Evolutionary conservation across 2,113 vertebrate species (phyloP).

Genomic region (Scomber japonicus): DNA sequence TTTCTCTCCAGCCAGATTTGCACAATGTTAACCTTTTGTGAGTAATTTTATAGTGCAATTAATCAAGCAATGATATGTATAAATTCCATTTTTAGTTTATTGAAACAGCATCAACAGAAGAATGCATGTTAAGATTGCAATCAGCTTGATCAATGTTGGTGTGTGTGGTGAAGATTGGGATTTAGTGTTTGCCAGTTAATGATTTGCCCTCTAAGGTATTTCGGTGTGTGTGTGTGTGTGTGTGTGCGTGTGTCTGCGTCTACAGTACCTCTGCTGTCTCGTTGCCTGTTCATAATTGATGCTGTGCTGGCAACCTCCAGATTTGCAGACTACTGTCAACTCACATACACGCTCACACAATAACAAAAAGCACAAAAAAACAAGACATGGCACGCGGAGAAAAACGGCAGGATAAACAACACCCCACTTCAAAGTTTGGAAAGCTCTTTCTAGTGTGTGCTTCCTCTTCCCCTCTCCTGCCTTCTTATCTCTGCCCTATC

Average conservation of each 20-base stretch:
- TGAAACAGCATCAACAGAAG: not conserved
- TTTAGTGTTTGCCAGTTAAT: slow-evolving; percentile 22
- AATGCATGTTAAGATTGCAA: not conserved
- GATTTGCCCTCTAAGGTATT: slow-evolving; percentile 11
- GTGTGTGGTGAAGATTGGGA: not conserved
- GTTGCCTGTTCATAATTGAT: slow-evolving; percentile 54
- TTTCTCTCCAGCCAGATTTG: slow-evolving; percentile 7
- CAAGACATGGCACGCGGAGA: slow-evolving; percentile 7
- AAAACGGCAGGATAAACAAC: slow-evolving; percentile 44
- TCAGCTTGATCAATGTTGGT: not conserved
- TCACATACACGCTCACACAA: slow-evolving; percentile 6
- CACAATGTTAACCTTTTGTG: slow-evolving; percentile 26
- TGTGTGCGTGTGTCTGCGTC: not conserved
- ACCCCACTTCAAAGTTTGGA: slow-evolving; percentile 50
- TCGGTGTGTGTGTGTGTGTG: not conserved
- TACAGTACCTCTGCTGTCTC: slow-evolving; percentile 10
- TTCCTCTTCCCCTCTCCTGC: slow-evolving; percentile 19
- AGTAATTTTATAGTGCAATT: slow-evolving; percentile 18
- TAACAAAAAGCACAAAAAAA: slow-evolving; percentile 4
- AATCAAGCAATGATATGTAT: slow-evolving; percentile 22
- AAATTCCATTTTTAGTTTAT: slow-evolving; percentile 7
- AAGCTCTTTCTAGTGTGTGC: slow-evolving; percentile 10
- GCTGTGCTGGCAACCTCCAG: slow-evolving; percentile 30
- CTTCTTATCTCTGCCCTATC: slow-evolving; percentile 32
- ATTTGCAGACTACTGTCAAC: slow-evolving; percentile 27